Percentiles rank a stretch among this genome's conserved stretches.
These are phyloP conservation scores for Meandrina meandrites DNA, from an alignment of 92 coral and sea anemone genomes.

Conservation along the genomic window DNA sequence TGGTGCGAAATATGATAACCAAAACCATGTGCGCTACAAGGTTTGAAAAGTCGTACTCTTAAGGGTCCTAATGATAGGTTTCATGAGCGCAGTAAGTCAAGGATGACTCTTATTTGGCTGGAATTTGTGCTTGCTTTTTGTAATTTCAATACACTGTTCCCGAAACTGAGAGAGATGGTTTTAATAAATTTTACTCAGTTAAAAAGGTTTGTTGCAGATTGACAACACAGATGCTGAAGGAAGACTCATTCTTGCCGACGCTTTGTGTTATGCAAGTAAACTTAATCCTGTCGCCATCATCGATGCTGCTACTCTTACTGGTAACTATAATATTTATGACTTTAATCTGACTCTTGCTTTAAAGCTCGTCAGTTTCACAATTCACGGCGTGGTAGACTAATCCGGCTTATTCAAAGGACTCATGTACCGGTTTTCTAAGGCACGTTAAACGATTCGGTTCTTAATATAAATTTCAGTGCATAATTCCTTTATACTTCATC, in stretches of 20 bases:
- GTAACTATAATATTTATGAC: constrained; percentile 39
- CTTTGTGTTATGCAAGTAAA: constrained; percentile 85
- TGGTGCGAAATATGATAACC: no score
- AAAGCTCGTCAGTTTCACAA: background rate
- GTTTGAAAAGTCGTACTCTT: no score
- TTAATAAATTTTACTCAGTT: background rate
- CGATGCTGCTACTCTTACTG: constrained; percentile 91
- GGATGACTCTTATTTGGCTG: no score
- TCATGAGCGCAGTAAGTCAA: no score
- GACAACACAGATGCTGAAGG: constrained; percentile 99
- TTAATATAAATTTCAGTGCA: background rate
- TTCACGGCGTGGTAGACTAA: no score
- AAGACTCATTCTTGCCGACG: constrained; percentile 93
- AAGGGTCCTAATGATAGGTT: no score
- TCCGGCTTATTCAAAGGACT: no score
- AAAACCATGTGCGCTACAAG: no score
- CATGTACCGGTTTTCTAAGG: no score
- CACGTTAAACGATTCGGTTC: background rate
- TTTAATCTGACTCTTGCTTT: background rate
- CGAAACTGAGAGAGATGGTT: no score
- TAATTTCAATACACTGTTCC: no score
- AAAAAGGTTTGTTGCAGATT: constrained; percentile 50
- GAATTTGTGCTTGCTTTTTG: background rate
- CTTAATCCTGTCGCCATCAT: constrained; percentile 81
- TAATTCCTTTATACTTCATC: background rate